Evolutionary conservation across 2,888 invertebrate genomes (phyloP).

Genomic region (Tetranychus truncatus): DNA sequence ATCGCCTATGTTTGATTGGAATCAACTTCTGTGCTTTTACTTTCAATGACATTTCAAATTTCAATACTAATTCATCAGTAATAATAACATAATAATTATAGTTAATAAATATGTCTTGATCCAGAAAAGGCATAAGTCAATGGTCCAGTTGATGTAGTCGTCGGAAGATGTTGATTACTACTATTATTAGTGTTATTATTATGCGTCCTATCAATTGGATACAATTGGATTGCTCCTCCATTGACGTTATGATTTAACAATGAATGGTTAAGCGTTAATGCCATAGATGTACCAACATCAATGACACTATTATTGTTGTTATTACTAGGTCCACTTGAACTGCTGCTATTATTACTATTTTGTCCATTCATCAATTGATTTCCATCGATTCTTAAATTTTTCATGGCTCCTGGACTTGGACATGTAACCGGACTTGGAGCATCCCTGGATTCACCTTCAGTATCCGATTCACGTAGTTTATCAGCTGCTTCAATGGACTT

Average conservation of each 20-base stretch:
- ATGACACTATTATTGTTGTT: not conserved
- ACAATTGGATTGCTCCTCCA: not conserved
- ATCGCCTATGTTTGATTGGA: no score
- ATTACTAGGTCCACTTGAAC: not conserved
- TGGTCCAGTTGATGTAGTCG: not conserved
- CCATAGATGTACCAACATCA: not conserved
- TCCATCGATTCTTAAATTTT: constrained; percentile 1
- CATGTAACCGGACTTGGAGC: constrained; percentile 5
- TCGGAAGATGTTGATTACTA: not conserved
- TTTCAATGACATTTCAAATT: no score
- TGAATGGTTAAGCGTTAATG: not conserved
- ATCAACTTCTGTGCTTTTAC: no score
- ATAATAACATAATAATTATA: no score
- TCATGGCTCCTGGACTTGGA: not conserved
- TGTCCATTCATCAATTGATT: not conserved
- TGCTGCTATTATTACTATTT: not conserved
- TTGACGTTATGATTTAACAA: not conserved
- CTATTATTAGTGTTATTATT: not conserved
- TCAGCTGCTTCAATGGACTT: constrained; percentile 94
- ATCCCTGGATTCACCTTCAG: constrained; percentile 2
- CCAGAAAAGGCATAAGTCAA: constrained; percentile 1
- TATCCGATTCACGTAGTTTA: constrained; percentile 48
- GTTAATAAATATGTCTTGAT: not conserved
- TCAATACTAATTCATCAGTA: no score
- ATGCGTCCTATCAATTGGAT: not conserved